These are phyloP conservation scores for Paraescarpia echinospica DNA, from an alignment of 1,140 invertebrate species.

Conservation along the genomic window DNA sequence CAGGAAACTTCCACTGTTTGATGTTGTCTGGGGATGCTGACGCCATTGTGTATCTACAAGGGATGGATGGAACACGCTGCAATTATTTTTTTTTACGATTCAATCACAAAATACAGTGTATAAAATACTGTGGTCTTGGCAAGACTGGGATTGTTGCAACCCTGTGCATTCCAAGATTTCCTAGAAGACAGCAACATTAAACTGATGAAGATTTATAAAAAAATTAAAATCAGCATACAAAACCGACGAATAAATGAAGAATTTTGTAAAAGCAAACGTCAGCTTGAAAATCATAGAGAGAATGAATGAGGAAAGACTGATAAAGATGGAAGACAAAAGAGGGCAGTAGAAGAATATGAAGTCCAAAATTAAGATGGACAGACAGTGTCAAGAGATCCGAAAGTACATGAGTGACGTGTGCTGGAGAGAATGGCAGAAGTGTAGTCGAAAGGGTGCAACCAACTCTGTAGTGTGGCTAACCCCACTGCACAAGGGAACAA, in stretches of 20 bases:
- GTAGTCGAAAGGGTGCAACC: too few relatives aligned
- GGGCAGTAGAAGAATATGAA: too few relatives aligned
- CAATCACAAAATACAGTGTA: neutral
- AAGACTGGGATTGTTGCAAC: neutral
- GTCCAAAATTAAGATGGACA: too few relatives aligned
- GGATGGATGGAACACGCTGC: constrained; percentile 20
- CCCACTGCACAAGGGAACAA: too few relatives aligned
- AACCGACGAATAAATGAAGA: neutral
- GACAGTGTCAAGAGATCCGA: too few relatives aligned
- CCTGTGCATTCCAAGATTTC: neutral
- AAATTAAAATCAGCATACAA: neutral
- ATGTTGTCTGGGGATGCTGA: constrained; percentile 98
- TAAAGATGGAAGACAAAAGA: too few relatives aligned
- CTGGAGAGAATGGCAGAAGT: too few relatives aligned
- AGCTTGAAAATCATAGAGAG: too few relatives aligned
- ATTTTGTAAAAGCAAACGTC: too few relatives aligned
- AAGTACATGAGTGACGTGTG: too few relatives aligned
- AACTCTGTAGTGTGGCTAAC: too few relatives aligned
- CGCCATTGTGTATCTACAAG: constrained; percentile 85
- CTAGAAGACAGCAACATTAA: neutral
- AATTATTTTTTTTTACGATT: neutral
- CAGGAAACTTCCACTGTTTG: constrained; percentile 98
- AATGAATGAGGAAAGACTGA: too few relatives aligned
- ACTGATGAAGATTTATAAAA: neutral
- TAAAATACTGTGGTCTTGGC: neutral